A percentile compares a stretch with the other conserved stretches of the same genome.
phyloP scores from a whole-genome alignment of 37 sponge, comb jelly and placozoan genomes.

The Eunapius fragilis region DNA sequence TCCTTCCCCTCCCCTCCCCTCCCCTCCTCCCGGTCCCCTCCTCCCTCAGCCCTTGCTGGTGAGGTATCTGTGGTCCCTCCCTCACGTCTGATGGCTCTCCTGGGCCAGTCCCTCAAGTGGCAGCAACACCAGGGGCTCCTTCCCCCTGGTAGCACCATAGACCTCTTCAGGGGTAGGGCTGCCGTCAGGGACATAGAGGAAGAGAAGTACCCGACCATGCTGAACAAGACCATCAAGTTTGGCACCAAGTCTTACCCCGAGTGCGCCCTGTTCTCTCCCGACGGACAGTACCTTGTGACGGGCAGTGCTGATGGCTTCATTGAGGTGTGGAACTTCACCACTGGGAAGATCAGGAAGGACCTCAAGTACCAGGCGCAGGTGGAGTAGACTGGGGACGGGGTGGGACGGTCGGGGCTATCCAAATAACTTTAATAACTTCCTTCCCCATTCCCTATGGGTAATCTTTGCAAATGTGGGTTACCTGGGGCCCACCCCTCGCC shows the following conservation, averaged over 20 bases:
- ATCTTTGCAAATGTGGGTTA: too few species aligned
- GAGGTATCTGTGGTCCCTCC: conserved; percentile 98
- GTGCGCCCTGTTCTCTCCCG: conserved; percentile 92
- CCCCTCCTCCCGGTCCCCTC: too few species aligned
- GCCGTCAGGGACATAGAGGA: conserved; percentile 90
- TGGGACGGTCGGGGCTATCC: too few species aligned
- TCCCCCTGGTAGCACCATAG: conserved; percentile 69
- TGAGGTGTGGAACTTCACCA: conserved; percentile 99
- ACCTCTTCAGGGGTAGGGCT: conserved; percentile 84
- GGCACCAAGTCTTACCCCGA: conserved; percentile 91
- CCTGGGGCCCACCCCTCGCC: too few species aligned
- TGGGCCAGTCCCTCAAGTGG: conserved; percentile 98
- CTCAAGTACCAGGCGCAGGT: conserved; percentile 97
- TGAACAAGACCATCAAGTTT: conserved; percentile 94
- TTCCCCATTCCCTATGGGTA: too few species aligned
- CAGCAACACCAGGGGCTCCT: conserved; percentile 98
- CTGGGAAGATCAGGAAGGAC: conserved; percentile 98
- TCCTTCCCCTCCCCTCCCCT: neutral
- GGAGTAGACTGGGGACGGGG: neutral
- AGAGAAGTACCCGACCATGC: conserved; percentile 92
- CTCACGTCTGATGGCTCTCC: conserved; percentile 90
- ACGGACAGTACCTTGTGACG: conserved; percentile 97
- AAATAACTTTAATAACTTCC: too few species aligned
- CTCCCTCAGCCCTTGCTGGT: conserved; percentile 87
- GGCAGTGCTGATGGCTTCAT: conserved; percentile 97